Evolutionary conservation across 2,888 invertebrate genomes (phyloP), one percentile per base, ranked within the genome.

Genomic region (Deroplatys truncata): DNA sequence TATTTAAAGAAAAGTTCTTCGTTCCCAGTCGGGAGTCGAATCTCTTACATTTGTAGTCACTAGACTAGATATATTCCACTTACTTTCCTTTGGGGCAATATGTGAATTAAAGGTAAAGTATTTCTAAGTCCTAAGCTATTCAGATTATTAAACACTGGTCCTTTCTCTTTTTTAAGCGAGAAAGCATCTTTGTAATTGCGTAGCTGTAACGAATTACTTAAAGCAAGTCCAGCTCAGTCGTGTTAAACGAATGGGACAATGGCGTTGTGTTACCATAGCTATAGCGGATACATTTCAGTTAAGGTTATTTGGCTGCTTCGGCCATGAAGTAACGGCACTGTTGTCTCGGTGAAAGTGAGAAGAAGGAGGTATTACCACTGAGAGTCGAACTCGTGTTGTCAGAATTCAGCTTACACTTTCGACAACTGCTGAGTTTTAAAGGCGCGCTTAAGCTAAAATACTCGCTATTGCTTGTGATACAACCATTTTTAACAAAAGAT

Each of bases 31-130:
- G 31, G 31, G 31, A 31, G 31, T 31, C 31, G 31, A 31, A 31
- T 5, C 5, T 31, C 31, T 31, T 31, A 31, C 5, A 31, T 31
- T 31, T 31, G 31, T 31, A 31, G 31, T 31, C 31, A 5, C 5
- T 9, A 9, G 1, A 5, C 2, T 8, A 0, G 1, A 1, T 9
- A 35, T 9, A 43, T 43, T 43, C 1, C 1, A 13, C 13, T 7
- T 43, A 2, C 43, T 43, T 43, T 13, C 10, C 43, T 43, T 43
- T 43, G 7, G 1, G 13, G 43, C 13, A 43, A 43, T 43, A 43
- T 13, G 13, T 43, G 43, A 43, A 13, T 43, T 43, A 43, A 43
- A 43, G 13, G 20, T 0, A 2, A 20, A 7, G 20, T 7, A 72
- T 3, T 20, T 15, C 56, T 5, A 72, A 20, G 20, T 72, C 0